Evolutionary conservation across 2,113 vertebrate genomes (phyloP).

Genomic region (Elgaria multicarinata): DNA sequence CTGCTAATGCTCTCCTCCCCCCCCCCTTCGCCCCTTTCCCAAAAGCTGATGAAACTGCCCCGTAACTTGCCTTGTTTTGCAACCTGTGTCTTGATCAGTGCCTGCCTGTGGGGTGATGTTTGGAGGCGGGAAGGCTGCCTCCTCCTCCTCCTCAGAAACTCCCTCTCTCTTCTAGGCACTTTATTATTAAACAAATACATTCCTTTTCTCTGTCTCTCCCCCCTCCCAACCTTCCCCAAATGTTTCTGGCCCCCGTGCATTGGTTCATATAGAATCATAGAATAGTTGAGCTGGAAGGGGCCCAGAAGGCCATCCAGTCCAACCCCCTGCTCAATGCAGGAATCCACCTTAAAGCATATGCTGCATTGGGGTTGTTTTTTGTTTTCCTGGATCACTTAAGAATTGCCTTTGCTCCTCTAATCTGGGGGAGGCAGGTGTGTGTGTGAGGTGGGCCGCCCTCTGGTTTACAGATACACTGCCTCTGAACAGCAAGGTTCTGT

Average conservation of each 20-base stretch:
- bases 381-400: too few relatives aligned
- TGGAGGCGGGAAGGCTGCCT: background rate
- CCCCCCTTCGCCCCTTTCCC: background rate
- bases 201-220: background rate
- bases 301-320: too few relatives aligned
- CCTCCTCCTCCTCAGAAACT: background rate
- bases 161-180: background rate
- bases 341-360: too few relatives aligned
- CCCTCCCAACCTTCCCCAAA: background rate
- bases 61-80: background rate
- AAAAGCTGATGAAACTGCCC: background rate
- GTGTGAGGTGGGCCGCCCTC: too few relatives aligned
- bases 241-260: background rate
- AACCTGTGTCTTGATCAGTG: background rate
- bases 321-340: too few relatives aligned
- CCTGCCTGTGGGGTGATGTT: background rate
- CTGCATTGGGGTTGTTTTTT: too few relatives aligned
- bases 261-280: too few relatives aligned
- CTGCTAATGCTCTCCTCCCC: accelerated
- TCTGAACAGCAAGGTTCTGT: too few relatives aligned
- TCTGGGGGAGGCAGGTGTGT: too few relatives aligned
- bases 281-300: too few relatives aligned
- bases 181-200: background rate
- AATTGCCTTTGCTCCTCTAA: too few relatives aligned
- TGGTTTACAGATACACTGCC: too few relatives aligned